phyloP scores from a whole-genome alignment of 2,888 invertebrate genomes.

The Mechanitis mazaeus region DNA sequence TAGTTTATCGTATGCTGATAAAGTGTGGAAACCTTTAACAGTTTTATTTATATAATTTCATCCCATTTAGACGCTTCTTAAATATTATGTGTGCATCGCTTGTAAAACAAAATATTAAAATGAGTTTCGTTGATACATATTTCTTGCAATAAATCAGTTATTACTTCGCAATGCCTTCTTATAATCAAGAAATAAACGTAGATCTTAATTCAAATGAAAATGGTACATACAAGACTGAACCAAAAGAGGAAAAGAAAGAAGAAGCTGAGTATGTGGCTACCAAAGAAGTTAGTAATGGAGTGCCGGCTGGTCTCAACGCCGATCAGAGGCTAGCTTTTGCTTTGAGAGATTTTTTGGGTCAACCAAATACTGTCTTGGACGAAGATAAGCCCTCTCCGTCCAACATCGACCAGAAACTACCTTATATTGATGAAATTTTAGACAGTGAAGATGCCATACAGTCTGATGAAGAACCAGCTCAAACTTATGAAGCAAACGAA shows the following conservation, averaged over 20 bases:
- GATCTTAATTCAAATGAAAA: slow-evolving; percentile 61
- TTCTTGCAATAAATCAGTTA: background rate
- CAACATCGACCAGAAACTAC: slow-evolving; percentile 45
- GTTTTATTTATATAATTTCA: slow-evolving; percentile 19
- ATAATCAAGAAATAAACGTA: slow-evolving; percentile 62
- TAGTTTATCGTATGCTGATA: slow-evolving; percentile 42
- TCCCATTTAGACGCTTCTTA: background rate
- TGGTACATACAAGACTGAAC: slow-evolving; percentile 46
- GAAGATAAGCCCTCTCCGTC: slow-evolving; percentile 49
- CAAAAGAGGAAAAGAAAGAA: slow-evolving; percentile 45
- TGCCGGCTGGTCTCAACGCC: slow-evolving; percentile 49
- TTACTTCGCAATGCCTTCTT: slow-evolving; percentile 57
- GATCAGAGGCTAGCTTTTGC: slow-evolving; percentile 61
- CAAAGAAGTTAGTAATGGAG: slow-evolving; percentile 40
- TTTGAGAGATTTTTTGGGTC: slow-evolving; percentile 58
- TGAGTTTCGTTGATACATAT: slow-evolving; percentile 17
- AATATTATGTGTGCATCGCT: slow-evolving; percentile 15
- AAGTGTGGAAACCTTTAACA: slow-evolving; percentile 49
- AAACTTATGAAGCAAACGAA: slow-evolving; percentile 54
- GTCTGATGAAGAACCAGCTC: slow-evolving; percentile 56
- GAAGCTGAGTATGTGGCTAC: slow-evolving; percentile 42
- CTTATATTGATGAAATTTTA: slow-evolving; percentile 61
- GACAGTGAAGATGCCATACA: slow-evolving; percentile 44
- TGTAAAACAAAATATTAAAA: slow-evolving; percentile 16
- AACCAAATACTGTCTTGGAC: slow-evolving; percentile 39